Percentiles rank a stretch among this genome's conserved stretches.
These are phyloP conservation scores for Thera britannica DNA, from an alignment of 2,888 invertebrate genomes.

Conservation along the genomic window DNA sequence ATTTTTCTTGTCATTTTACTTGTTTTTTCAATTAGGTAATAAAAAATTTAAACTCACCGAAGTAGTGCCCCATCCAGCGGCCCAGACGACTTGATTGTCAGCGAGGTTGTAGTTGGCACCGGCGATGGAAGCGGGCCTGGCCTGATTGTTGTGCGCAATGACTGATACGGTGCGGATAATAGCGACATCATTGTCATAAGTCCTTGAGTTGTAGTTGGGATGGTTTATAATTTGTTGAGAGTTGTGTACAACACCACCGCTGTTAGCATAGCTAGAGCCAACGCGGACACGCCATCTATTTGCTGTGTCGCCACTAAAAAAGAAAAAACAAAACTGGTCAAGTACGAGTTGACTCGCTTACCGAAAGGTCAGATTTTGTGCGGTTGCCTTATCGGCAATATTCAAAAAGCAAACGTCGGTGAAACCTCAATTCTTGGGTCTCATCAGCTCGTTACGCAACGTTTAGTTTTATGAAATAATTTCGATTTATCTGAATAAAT, in stretches of 20 bases:
- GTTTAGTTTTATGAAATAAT: too few species aligned
- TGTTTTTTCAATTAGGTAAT: too few species aligned
- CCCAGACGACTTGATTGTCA: conserved; percentile 59
- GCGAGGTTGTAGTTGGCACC: conserved; percentile 53
- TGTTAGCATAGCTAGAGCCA: conserved; percentile 58
- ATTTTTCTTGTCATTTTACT: too few species aligned
- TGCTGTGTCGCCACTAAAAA: conserved; percentile 42
- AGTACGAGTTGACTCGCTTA: too few species aligned
- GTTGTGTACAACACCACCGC: conserved; percentile 55
- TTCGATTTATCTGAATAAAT: too few species aligned
- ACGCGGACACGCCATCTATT: conserved; percentile 55
- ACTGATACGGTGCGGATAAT: conserved; percentile 46
- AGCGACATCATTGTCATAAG: conserved; percentile 53
- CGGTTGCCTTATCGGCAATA: too few species aligned
- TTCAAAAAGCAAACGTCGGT: too few species aligned
- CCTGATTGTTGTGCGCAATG: conserved; percentile 35
- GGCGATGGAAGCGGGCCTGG: conserved; percentile 38
- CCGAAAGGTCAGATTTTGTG: too few species aligned
- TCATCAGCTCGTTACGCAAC: too few species aligned
- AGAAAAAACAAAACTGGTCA: background rate
- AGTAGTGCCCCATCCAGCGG: conserved; percentile 64
- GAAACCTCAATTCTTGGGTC: too few species aligned
- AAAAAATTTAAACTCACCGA: conserved; percentile 48
- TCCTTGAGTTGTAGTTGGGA: conserved; percentile 53
- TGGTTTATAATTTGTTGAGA: too few species aligned